Evolutionary conservation across 2,797 vertebrate genomes (phyloP).

Genomic region (Distichodus sexfasciatus): DNA sequence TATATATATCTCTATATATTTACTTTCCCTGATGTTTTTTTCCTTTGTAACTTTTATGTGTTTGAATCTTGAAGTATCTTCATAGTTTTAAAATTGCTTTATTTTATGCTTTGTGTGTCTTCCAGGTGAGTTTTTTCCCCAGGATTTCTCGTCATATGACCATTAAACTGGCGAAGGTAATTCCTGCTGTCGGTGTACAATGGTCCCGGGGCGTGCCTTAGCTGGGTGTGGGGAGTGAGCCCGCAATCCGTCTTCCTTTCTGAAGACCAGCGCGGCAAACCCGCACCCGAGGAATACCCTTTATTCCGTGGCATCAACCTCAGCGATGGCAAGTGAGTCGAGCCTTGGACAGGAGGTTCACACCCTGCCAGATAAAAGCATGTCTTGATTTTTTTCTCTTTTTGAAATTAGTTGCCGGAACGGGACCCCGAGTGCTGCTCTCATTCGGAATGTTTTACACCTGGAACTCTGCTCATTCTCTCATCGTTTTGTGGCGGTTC

Average conservation of each 20-base stretch:
- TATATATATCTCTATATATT: too few species aligned
- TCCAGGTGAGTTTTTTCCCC: slow-evolving; percentile 86
- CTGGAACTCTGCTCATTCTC: background rate
- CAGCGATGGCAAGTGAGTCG: slow-evolving; percentile 93
- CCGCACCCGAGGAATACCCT: slow-evolving; percentile 90
- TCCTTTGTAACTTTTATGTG: too few species aligned
- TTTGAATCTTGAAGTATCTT: too few species aligned
- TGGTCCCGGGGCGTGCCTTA: slow-evolving; percentile 92
- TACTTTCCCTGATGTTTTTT: too few species aligned
- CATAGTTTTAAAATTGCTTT: too few species aligned
- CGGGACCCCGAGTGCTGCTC: background rate
- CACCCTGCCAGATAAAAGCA: background rate
- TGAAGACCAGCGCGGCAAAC: slow-evolving; percentile 94
- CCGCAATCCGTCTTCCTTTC: slow-evolving; percentile 91
- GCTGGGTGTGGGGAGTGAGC: slow-evolving; percentile 93
- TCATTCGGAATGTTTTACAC: slow-evolving; percentile 1
- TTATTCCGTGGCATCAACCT: slow-evolving; percentile 92
- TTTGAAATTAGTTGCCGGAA: background rate
- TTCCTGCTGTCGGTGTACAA: slow-evolving; percentile 95
- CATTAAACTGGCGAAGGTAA: slow-evolving; percentile 89
- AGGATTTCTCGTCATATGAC: slow-evolving; percentile 97
- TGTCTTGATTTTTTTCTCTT: background rate
- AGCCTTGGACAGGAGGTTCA: background rate
- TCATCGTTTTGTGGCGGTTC: slow-evolving; percentile 3
- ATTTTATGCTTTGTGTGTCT: slow-evolving; percentile 9